Evolutionary conservation across 2,888 invertebrate species (phyloP).

Genomic region (Eupelmus urozonus): DNA sequence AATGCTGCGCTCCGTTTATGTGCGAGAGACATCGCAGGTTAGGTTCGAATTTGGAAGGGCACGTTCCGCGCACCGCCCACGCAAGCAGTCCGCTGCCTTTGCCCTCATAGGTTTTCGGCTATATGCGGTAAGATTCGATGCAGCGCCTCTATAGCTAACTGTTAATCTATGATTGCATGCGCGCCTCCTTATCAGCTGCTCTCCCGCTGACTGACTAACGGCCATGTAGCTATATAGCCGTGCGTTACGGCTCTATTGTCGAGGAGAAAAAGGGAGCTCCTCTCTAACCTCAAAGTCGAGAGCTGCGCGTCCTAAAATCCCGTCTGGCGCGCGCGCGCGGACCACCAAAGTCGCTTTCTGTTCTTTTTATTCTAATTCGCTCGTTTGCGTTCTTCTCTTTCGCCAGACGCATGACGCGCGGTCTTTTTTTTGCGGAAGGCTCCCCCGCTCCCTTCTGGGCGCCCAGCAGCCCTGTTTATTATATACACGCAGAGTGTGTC

Average conservation of each 20-base stretch:
- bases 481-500: not conserved
- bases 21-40: slow-evolving; percentile 8
- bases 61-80: not conserved
- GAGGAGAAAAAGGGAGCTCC: too few relatives aligned
- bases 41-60: slow-evolving; percentile 9
- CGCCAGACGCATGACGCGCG: not conserved
- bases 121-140: not conserved
- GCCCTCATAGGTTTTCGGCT: too few relatives aligned
- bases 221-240: too few relatives aligned
- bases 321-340: not conserved
- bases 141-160: too few relatives aligned
- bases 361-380: not conserved
- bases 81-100: too few relatives aligned
- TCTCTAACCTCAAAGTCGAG: slow-evolving; percentile 30
- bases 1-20: too few relatives aligned
- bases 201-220: too few relatives aligned
- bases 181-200: too few relatives aligned
- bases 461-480: too few relatives aligned
- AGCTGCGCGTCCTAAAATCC: slow-evolving; percentile 1
- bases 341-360: not conserved
- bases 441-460: not conserved
- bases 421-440: not conserved
- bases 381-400: not conserved
- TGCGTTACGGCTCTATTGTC: too few relatives aligned
- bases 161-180: too few relatives aligned